These are phyloP conservation scores for Nebria salina DNA, from an alignment of 2,888 invertebrate genomes.

Conservation along the genomic window DNA sequence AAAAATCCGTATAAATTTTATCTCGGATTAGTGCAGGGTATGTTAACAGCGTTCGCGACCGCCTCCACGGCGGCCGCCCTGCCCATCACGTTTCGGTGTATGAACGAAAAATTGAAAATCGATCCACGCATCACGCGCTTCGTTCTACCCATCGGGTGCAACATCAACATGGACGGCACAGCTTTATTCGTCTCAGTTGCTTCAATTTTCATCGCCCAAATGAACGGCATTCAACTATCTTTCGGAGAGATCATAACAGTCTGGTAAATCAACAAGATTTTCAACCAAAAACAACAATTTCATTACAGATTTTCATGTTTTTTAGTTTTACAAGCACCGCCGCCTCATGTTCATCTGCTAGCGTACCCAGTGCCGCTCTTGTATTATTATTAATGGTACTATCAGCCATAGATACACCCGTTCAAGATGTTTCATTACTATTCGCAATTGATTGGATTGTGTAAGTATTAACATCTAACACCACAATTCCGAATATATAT, in stretches of 20 bases:
- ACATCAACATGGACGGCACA: constrained; percentile 93
- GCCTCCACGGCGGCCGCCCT: constrained; percentile 92
- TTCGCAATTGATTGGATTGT: constrained; percentile 93
- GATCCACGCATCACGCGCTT: constrained; percentile 87
- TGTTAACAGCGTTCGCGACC: constrained; percentile 88
- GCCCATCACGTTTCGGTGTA: constrained; percentile 84
- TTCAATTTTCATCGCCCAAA: constrained; percentile 86
- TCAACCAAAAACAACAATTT: background rate
- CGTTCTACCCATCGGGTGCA: constrained; percentile 90
- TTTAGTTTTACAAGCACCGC: constrained; percentile 82
- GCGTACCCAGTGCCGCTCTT: constrained; percentile 86
- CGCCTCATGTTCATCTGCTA: constrained; percentile 88
- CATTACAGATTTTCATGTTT: constrained; percentile 48
- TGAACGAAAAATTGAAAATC: constrained; percentile 84
- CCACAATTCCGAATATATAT: background rate
- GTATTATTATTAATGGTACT: constrained; percentile 83
- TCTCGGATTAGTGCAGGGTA: constrained; percentile 77
- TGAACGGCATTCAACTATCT: constrained; percentile 83
- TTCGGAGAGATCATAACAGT: constrained; percentile 88
- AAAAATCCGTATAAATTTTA: constrained; percentile 90
- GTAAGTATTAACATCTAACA: constrained; percentile 68
- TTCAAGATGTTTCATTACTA: constrained; percentile 81
- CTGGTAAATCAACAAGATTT: constrained; percentile 69
- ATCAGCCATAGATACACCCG: constrained; percentile 83
- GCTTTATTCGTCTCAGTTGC: constrained; percentile 90